These are phyloP conservation scores for Cotesia congregata DNA, from an alignment of 2,888 invertebrate species.

Conservation along the genomic window DNA sequence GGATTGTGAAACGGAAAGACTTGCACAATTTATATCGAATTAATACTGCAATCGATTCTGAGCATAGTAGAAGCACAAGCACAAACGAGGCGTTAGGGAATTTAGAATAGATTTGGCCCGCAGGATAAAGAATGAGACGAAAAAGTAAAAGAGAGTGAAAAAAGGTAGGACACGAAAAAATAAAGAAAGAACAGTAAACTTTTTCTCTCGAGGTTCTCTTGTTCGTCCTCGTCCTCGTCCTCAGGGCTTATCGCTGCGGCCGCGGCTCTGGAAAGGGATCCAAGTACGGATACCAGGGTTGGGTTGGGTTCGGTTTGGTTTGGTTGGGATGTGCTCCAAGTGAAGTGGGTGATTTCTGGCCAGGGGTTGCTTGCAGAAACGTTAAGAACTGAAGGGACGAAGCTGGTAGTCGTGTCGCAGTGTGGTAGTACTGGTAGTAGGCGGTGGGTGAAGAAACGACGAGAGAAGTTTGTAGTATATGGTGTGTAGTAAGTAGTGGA, in stretches of 20 bases:
- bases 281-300: constrained; percentile 23
- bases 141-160: constrained; percentile 2
- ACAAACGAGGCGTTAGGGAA: constrained; percentile 46
- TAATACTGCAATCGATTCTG: constrained; percentile 42
- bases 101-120: constrained; percentile 62
- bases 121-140: constrained; percentile 38
- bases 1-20: neutral
- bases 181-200: neutral
- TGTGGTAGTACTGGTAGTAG: neutral
- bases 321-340: constrained; percentile 39
- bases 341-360: constrained; percentile 9
- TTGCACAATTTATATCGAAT: constrained; percentile 15
- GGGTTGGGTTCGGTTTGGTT: too few species aligned
- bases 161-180: constrained; percentile 37
- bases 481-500: constrained; percentile 2
- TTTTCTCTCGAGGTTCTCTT: neutral
- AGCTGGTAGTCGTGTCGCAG: neutral
- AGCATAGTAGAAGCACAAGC: constrained; percentile 43
- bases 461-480: neutral
- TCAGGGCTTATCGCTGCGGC: constrained; percentile 55
- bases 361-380: neutral
- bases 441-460: constrained; percentile 24
- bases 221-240: constrained; percentile 31
- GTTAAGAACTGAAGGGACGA: constrained; percentile 13
- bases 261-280: constrained; percentile 18